Conservation (phyloP, 2,888 invertebrate species). For the Synergus laeviventris region DNA sequence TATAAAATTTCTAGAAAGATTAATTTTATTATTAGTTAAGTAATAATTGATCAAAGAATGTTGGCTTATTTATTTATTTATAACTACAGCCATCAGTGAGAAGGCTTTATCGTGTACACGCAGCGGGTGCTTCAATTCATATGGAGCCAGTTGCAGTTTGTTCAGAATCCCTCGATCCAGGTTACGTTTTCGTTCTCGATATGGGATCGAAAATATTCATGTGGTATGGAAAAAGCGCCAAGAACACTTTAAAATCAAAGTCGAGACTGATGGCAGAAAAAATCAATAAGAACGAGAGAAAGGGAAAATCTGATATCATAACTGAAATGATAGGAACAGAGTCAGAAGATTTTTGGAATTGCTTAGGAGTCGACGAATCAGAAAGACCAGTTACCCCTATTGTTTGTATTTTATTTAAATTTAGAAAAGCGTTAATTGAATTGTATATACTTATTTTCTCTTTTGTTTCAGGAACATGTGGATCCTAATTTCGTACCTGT, state of each 20-base stretch:
- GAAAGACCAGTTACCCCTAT: slow-evolving; percentile 54
- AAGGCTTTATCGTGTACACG: slow-evolving; percentile 92
- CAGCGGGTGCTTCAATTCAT: slow-evolving; percentile 90
- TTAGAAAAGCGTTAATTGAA: background rate
- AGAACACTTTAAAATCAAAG: slow-evolving; percentile 92
- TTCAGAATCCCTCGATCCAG: slow-evolving; percentile 88
- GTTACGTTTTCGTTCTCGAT: slow-evolving; percentile 95
- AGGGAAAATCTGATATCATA: slow-evolving; percentile 93
- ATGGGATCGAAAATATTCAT: slow-evolving; percentile 90
- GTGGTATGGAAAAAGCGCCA: slow-evolving; percentile 93
- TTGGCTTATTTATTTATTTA: slow-evolving; percentile 41
- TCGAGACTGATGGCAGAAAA: slow-evolving; percentile 96
- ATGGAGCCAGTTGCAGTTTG: slow-evolving; percentile 90
- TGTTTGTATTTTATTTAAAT: slow-evolving; percentile 65
- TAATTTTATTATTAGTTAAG: slow-evolving; percentile 29
- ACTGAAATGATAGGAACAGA: slow-evolving; percentile 91
- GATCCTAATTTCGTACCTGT: slow-evolving; percentile 81
- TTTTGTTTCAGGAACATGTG: slow-evolving; percentile 82
- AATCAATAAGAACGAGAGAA: slow-evolving; percentile 98
- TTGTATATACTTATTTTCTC: background rate
- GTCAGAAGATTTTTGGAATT: slow-evolving; percentile 89
- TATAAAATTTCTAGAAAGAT: slow-evolving; percentile 3
- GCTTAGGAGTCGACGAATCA: slow-evolving; percentile 80
- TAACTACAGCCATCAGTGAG: slow-evolving; percentile 85
- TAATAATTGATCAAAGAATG: background rate